Evolutionary conservation across 2,888 invertebrate species (phyloP), one percentile per base, ranked within the genome.

Genomic region (Muscina levida): DNA sequence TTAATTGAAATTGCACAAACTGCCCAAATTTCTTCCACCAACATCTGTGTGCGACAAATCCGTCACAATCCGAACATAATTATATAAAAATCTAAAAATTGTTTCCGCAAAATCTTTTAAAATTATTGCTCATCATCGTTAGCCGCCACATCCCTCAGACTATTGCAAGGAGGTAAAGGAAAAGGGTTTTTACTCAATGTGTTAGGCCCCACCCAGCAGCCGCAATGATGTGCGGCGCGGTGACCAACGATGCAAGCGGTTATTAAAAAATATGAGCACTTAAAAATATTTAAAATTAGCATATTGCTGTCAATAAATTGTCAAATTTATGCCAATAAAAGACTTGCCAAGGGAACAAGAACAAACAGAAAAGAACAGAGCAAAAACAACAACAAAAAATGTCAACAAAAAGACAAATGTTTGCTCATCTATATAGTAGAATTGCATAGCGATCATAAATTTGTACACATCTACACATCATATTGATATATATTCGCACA

Each of bases 231-330:
- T 17, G 13, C 53, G 13, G 19, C 46, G 19, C 24, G 8, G 3
- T 8, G 31, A 5, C 31, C 31, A 31, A 31, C 31, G 31, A 31
- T 31, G 31, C 31, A 31, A 8, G 51, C 53, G 53, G 1, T 53
- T 53, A 53, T 53, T 53, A 53, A 48, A 75, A 72, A 31, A 31
- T 31, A 68, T 74, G 74, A 81, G 81, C 81, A 74, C 74, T 77
- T 72, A 74, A 68, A 77, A 75, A 77, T 77, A n/a, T 74, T 81
- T 81, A 77, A 81, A 77, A 81, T 77, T 81, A 81, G 81, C 82
- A 72, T 79, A 82, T 82, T 73, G 85, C 85, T 86, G 87, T 87
- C 87, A 85, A 87, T 87, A 87, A 87, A 87, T 87, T 87, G 87
- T 86, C 86, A 87, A 87, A 87, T 86, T 87, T 86, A 87, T 87